Conservation (phyloP, 2,797 vertebrate genomes). For the Anniella stebbinsi region DNA sequence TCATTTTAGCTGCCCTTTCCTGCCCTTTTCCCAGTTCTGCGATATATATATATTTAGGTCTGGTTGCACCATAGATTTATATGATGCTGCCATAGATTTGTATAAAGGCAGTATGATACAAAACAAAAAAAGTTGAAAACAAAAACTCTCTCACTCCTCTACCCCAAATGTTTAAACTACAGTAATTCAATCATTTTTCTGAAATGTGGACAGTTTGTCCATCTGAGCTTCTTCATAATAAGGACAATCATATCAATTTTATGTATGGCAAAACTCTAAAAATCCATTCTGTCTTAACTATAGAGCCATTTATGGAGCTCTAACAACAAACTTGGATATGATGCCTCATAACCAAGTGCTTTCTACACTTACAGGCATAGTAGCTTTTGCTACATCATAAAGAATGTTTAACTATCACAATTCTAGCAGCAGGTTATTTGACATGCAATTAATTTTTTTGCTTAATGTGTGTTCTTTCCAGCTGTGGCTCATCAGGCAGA, state of each 20-base stretch:
- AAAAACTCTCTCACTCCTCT: background rate
- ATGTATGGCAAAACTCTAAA: background rate
- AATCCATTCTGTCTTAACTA: background rate
- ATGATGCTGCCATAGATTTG: no score
- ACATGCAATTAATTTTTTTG: background rate
- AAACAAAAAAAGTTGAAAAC: background rate
- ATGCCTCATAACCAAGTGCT: background rate
- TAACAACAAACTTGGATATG: background rate
- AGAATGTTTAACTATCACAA: background rate
- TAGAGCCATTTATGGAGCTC: background rate
- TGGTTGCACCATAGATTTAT: no score
- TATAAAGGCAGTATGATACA: background rate
- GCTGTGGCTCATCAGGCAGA: constrained; percentile 93
- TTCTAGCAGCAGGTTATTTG: background rate
- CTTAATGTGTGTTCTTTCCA: constrained; percentile 65
- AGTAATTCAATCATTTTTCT: background rate
- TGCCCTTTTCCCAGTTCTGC: no score
- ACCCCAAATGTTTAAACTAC: background rate
- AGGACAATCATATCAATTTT: background rate
- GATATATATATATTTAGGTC: no score
- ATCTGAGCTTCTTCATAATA: background rate
- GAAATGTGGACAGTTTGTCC: background rate
- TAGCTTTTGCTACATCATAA: background rate
- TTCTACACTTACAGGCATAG: background rate
- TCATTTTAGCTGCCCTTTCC: no score